A percentile compares a stretch with the other conserved stretches of the same genome.
phyloP scores from a whole-genome alignment of 1,140 invertebrate genomes.

The Meloidogyne floridensis region DNA sequence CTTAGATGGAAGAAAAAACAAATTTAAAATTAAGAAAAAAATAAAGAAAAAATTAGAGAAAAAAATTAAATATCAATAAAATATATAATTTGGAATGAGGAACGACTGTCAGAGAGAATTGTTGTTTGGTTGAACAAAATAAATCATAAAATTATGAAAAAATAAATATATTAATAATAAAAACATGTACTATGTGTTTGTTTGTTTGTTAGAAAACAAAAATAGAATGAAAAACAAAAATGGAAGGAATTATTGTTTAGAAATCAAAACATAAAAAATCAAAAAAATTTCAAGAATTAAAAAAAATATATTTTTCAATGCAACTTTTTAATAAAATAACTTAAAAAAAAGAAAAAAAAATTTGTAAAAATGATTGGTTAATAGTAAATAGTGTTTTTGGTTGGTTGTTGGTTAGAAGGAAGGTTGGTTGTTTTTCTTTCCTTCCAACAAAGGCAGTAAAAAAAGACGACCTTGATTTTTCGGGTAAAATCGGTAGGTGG shows the following conservation, averaged over 20 bases:
- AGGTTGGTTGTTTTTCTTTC: background rate
- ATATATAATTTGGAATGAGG: background rate
- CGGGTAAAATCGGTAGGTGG: background rate
- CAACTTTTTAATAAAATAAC: background rate
- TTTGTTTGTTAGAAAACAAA: too few relatives aligned
- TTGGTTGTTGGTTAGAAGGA: background rate
- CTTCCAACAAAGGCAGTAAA: background rate
- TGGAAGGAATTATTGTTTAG: background rate
- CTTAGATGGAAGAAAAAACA: too few relatives aligned
- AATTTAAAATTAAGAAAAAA: too few relatives aligned
- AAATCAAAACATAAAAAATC: background rate
- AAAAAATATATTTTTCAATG: too few relatives aligned
- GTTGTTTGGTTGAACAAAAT: background rate
- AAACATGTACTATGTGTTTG: too few relatives aligned
- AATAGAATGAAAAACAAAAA: too few relatives aligned
- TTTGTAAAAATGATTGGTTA: background rate
- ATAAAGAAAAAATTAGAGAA: too few relatives aligned
- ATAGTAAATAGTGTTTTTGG: background rate
- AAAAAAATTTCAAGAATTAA: too few relatives aligned
- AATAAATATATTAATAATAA: background rate
- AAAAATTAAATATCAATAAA: background rate
- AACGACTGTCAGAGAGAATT: background rate
- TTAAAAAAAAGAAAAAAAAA: background rate
- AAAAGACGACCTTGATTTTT: background rate
- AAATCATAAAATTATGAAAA: slow-evolving; percentile 5